phyloP scores from a whole-genome alignment of 2,797 vertebrate species.

The Chaetophractus vellerosus region DNA sequence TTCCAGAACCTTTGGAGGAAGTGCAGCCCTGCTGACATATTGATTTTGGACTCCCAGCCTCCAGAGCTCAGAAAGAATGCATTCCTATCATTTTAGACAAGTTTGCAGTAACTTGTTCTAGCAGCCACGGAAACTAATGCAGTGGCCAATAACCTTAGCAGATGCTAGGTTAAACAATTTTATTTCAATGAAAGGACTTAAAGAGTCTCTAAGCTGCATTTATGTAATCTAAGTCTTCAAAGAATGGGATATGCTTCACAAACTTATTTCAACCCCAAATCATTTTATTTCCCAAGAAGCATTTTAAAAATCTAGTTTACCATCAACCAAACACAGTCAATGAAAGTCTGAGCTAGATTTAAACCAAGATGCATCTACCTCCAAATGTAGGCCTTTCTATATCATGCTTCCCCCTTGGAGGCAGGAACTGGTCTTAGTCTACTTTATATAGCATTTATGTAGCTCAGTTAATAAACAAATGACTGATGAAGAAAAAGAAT shows the following conservation, averaged over 20 bases:
- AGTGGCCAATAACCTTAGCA: not conserved
- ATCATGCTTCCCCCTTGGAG: not conserved
- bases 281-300: not conserved
- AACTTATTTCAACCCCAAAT: not conserved
- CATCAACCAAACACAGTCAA: not conserved
- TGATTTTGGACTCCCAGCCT: too few species aligned
- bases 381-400: too few species aligned
- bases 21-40: too few species aligned
- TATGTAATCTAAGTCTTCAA: rapidly evolving
- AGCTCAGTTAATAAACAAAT: rapidly evolving
- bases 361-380: too few species aligned
- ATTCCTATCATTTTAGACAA: too few species aligned
- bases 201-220: not conserved
- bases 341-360: not conserved
- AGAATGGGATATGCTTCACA: too few species aligned
- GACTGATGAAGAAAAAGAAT: not conserved
- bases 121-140: too few species aligned
- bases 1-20: too few species aligned
- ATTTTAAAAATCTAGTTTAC: not conserved
- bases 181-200: too few species aligned
- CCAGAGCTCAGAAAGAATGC: too few species aligned
- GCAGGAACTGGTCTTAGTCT: not conserved
- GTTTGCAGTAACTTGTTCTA: too few species aligned
- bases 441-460: not conserved
- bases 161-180: not conserved